Evolutionary conservation across 2,888 invertebrate genomes (phyloP).

Genomic region (Zygothrica quintamaculata): DNA sequence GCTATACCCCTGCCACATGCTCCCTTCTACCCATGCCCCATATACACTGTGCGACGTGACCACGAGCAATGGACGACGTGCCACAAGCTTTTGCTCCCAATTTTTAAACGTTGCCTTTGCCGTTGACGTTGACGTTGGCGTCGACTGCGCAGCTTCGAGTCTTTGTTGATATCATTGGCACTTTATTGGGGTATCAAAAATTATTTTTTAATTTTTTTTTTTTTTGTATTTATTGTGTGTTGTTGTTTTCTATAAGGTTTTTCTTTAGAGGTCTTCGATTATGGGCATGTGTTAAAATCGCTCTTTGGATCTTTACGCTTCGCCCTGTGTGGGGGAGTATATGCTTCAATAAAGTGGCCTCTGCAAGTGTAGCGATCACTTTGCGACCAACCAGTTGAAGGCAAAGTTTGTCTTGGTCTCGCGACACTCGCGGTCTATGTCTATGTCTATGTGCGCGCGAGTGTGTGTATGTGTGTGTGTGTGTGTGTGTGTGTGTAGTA

Average conservation of each 20-base stretch:
- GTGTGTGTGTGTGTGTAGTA: constrained; percentile 8
- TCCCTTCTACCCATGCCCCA: too few species aligned
- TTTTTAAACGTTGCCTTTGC: constrained; percentile 22
- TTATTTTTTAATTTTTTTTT: constrained; percentile 10
- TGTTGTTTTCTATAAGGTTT: constrained; percentile 18
- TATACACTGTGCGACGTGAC: constrained; percentile 25
- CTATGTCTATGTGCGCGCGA: constrained; percentile 11
- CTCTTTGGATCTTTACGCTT: constrained; percentile 35
- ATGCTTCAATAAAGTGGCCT: constrained; percentile 9
- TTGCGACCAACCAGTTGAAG: constrained; percentile 38
- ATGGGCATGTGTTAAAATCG: constrained; percentile 33
- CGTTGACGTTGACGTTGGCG: constrained; percentile 16
- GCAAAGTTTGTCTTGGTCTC: constrained; percentile 43
- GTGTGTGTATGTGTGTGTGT: constrained; percentile 15
- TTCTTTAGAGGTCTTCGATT: constrained; percentile 17
- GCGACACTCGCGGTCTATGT: background rate
- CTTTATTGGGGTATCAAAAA: constrained; percentile 18
- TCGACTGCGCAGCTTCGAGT: constrained; percentile 44
- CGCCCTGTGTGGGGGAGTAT: constrained; percentile 1
- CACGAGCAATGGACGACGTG: constrained; percentile 40
- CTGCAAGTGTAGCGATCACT: constrained; percentile 48
- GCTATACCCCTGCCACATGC: background rate
- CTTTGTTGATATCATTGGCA: constrained; percentile 48
- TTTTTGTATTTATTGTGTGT: constrained; percentile 22
- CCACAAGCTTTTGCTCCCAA: constrained; percentile 40